Evolutionary conservation across 92 coral and sea anemone species (phyloP).

Genomic region (Palythoa grandis): DNA sequence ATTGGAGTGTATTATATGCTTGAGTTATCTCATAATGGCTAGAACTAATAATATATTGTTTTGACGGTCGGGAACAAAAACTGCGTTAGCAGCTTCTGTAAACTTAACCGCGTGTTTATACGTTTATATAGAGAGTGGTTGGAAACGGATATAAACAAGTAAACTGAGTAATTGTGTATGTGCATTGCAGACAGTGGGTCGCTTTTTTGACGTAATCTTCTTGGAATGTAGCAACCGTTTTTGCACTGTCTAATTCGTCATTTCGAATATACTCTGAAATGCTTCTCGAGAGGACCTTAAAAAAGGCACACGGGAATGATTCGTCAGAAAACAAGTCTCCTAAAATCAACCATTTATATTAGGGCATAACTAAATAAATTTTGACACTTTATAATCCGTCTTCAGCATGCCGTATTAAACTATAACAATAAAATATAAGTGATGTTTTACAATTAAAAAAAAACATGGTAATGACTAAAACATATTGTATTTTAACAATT

Average conservation of each 20-base stretch:
- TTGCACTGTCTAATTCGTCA: neutral
- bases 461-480: too few relatives aligned
- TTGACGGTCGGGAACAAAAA: neutral
- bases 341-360: too few relatives aligned
- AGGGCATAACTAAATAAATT: too few relatives aligned
- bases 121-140: neutral
- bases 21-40: neutral
- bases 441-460: too few relatives aligned
- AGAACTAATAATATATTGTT: neutral
- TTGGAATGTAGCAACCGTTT: neutral
- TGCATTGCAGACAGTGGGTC: neutral
- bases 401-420: too few relatives aligned
- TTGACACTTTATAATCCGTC: too few relatives aligned
- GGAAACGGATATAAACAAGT: slow-evolving; percentile 3
- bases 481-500: too few relatives aligned
- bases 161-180: neutral
- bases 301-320: neutral
- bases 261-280: neutral
- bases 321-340: neutral
- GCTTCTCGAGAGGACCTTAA: neutral
- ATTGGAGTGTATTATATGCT: neutral
- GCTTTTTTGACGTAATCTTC: neutral
- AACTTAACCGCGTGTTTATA: neutral
- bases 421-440: too few relatives aligned
- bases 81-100: neutral